Conservation (phyloP, 2,113 vertebrate species). For the Crotalus horridus region DNA sequence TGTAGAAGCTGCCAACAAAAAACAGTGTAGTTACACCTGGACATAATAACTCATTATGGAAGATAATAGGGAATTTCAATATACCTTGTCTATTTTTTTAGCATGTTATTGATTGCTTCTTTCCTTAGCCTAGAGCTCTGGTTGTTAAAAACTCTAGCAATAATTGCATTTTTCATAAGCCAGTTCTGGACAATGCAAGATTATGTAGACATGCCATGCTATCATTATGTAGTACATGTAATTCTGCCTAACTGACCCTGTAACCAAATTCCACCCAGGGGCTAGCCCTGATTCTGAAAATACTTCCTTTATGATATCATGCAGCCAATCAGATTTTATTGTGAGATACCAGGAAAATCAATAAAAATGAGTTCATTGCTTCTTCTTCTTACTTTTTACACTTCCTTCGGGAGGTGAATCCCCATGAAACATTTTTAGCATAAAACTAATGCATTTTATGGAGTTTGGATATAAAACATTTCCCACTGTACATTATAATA, state of each 20-base stretch:
- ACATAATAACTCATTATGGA: background rate
- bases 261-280: background rate
- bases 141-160: background rate
- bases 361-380: background rate
- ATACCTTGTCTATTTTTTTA: background rate
- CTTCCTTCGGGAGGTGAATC: background rate
- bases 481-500: background rate
- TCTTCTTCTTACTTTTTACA: background rate
- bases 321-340: background rate
- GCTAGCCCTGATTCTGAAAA: background rate
- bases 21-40: too few species aligned
- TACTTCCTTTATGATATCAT: background rate
- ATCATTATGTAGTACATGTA: background rate
- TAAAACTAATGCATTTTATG: background rate
- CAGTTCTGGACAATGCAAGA: background rate
- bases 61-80: background rate
- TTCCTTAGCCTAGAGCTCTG: background rate
- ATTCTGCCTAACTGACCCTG: background rate
- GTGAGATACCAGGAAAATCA: background rate
- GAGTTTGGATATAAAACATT: background rate
- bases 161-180: background rate
- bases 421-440: background rate
- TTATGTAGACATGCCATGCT: background rate
- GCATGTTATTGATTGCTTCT: background rate
- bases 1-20: background rate